phyloP scores from a whole-genome alignment of 2,888 invertebrate species.

The Gisinianus flammeolus region DNA sequence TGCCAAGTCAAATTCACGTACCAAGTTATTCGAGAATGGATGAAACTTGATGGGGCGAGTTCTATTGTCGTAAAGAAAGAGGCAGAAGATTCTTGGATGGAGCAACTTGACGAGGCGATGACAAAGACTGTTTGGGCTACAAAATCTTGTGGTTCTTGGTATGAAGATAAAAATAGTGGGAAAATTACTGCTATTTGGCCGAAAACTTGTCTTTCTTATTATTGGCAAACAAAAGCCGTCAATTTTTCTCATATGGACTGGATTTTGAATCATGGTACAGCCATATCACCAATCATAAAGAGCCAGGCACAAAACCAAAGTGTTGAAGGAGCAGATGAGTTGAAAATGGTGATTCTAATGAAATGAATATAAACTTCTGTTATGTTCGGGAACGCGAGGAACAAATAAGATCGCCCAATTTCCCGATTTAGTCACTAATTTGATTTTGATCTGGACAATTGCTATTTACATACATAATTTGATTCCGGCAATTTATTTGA shows the following conservation, averaged over 20 bases:
- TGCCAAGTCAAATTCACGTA: slow-evolving; percentile 48
- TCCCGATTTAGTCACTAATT: no score
- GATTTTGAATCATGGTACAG: no score
- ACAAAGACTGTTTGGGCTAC: slow-evolving; percentile 47
- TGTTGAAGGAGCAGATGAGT: no score
- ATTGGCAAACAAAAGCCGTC: not conserved
- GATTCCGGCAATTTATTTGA: no score
- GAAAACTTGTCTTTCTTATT: slow-evolving; percentile 4
- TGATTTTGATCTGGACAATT: no score
- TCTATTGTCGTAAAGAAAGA: slow-evolving; percentile 36
- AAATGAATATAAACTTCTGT: no score
- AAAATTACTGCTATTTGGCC: slow-evolving; percentile 48
- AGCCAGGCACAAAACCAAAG: no score
- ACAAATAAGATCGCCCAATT: no score
- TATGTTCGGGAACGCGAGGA: no score
- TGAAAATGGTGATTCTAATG: no score
- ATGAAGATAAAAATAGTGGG: slow-evolving; percentile 42
- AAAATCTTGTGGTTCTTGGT: slow-evolving; percentile 48
- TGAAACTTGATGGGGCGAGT: slow-evolving; percentile 26
- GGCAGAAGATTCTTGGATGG: slow-evolving; percentile 44
- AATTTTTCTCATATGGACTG: slow-evolving; percentile 18
- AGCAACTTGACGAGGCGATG: slow-evolving; percentile 28
- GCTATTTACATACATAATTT: no score
- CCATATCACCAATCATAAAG: no score
- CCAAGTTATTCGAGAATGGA: slow-evolving; percentile 46